These are phyloP conservation scores for Torymus texanus DNA, from an alignment of 2,888 invertebrate species.

Conservation along the genomic window DNA sequence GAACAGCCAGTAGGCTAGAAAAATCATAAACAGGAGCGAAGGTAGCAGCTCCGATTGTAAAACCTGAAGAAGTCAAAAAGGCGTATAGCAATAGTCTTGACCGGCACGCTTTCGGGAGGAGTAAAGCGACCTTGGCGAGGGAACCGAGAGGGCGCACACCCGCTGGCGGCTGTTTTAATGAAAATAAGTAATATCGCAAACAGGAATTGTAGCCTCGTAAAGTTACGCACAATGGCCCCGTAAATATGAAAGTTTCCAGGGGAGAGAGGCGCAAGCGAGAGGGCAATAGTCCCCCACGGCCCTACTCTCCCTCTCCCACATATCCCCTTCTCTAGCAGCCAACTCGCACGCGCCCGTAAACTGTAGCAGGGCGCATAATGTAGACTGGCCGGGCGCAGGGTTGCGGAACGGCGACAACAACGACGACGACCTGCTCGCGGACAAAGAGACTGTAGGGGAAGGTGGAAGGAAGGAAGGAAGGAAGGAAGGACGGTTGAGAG, in stretches of 20 bases:
- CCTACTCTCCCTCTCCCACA: no score
- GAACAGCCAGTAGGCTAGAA: no score
- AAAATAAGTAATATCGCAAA: slow-evolving; percentile 72
- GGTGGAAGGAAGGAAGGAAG: slow-evolving; percentile 38
- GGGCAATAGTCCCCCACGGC: background rate
- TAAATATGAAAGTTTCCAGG: slow-evolving; percentile 71
- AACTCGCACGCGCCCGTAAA: no score
- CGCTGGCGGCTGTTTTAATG: slow-evolving; percentile 69
- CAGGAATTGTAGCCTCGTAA: slow-evolving; percentile 71
- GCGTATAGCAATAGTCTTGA: slow-evolving; percentile 4
- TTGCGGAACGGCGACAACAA: no score
- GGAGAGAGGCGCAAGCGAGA: slow-evolving; percentile 11
- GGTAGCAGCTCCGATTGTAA: background rate
- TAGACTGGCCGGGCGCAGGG: slow-evolving; percentile 50
- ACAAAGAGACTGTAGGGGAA: slow-evolving; percentile 2
- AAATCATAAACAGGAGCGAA: no score
- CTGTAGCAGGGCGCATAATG: slow-evolving; percentile 17
- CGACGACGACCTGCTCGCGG: background rate
- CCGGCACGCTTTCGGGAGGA: slow-evolving; percentile 57
- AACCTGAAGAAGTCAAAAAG: slow-evolving; percentile 26
- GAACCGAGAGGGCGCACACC: slow-evolving; percentile 56
- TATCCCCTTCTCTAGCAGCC: no score
- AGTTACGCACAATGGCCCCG: slow-evolving; percentile 66
- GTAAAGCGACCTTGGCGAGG: slow-evolving; percentile 57
- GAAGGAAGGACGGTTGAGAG: background rate